Conservation (phyloP, 2,888 invertebrate species). For the Litoditis marina region DNA sequence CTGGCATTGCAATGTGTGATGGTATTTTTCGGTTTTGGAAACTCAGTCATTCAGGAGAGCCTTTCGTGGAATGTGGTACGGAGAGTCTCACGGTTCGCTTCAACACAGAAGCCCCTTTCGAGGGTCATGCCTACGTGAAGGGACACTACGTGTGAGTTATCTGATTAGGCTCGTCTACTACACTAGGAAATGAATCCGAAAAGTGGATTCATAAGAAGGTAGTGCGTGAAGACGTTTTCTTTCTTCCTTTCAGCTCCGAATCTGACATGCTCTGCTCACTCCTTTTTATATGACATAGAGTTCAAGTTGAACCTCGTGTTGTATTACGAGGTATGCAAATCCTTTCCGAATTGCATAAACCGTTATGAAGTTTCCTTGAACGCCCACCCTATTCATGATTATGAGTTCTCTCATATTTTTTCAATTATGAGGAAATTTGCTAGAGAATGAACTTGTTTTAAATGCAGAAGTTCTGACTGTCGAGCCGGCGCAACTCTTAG, state of each 20-base stretch:
- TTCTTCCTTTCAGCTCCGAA: no score
- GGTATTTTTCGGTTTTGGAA: no score
- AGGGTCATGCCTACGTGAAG: conserved; percentile 53
- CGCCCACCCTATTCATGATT: no score
- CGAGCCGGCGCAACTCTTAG: conserved; percentile 48
- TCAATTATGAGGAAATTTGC: neutral
- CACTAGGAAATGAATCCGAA: no score
- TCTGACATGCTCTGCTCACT: no score
- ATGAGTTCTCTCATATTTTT: no score
- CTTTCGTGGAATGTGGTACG: conserved; percentile 43
- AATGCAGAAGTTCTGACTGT: conserved; percentile 41
- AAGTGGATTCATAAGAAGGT: neutral
- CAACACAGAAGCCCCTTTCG: conserved; percentile 45
- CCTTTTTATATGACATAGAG: no score
- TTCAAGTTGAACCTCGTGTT: no score
- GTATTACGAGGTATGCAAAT: conserved; percentile 36
- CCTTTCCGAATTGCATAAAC: conserved; percentile 45
- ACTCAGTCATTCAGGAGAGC: conserved; percentile 44
- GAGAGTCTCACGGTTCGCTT: conserved; percentile 47
- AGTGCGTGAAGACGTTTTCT: neutral
- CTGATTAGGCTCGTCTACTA: no score
- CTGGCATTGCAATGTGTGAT: no score
- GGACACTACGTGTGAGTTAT: conserved; percentile 33
- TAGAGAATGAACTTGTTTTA: neutral
- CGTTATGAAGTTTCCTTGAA: no score